A percentile compares a stretch with the other conserved stretches of the same genome.
These are phyloP conservation scores for Galaxias olidus DNA, from an alignment of 2,797 vertebrate species.

Conservation along the genomic window DNA sequence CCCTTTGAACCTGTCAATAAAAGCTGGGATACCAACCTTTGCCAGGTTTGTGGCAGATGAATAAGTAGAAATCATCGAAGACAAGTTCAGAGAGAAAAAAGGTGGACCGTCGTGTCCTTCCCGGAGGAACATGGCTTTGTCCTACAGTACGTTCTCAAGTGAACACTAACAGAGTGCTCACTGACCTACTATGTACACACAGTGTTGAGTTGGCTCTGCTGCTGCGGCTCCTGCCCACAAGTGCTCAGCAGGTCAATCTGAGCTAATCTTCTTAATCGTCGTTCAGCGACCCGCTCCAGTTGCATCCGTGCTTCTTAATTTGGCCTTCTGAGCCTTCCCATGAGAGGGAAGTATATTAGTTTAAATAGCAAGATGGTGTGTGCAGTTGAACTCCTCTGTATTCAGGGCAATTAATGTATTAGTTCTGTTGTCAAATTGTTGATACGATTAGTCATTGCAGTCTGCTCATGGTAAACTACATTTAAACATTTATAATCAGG, in stretches of 20 bases:
- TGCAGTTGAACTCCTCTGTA: not conserved
- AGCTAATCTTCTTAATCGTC: conserved; percentile 73
- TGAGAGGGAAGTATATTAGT: conserved; percentile 3
- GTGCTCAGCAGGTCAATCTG: conserved; percentile 63
- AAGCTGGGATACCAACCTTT: conserved; percentile 45
- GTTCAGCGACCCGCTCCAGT: conserved; percentile 51
- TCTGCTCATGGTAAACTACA: too few species aligned
- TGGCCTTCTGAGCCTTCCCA: conserved; percentile 52
- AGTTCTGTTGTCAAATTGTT: too few species aligned
- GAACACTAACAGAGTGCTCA: conserved; percentile 33
- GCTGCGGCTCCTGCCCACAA: conserved; percentile 38
- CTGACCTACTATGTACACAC: conserved; percentile 52
- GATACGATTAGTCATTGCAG: too few species aligned
- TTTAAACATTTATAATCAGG: too few species aligned
- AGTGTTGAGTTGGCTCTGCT: conserved; percentile 30
- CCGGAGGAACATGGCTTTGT: conserved; percentile 21
- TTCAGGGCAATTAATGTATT: too few species aligned
- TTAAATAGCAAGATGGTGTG: not conserved
- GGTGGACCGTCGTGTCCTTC: not conserved
- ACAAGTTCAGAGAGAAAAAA: conserved; percentile 18
- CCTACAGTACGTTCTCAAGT: conserved; percentile 19
- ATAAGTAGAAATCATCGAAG: conserved; percentile 18
- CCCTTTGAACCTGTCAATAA: not conserved
- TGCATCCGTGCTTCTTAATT: conserved; percentile 61
- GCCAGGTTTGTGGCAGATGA: conserved; percentile 21